Evolutionary conservation across 2,113 vertebrate species (phyloP), one percentile per base, ranked within the genome.

Genomic region (Anarhynchus alexandrinus): DNA sequence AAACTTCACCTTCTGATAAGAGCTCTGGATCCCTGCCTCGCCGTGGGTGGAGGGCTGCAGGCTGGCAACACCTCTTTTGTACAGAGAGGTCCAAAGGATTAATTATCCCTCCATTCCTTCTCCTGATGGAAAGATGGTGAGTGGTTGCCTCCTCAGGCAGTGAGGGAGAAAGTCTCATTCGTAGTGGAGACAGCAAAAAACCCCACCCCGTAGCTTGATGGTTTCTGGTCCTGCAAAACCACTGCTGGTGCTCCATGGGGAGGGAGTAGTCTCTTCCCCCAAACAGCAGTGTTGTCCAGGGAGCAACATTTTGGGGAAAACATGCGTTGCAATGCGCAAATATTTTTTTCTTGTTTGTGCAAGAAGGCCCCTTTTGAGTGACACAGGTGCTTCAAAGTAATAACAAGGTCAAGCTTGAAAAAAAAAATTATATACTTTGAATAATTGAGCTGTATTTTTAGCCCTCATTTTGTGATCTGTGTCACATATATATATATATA

Each of bases 371-470:
- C 42, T 91, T 95, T 85, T 0, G 2, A 86, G 55, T 91, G 91
- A 94, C 91, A 91, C 1, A 2, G 66, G 86, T 93, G 54, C 62
- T 93, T 96, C 84, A 94, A 96, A 91, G 93, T 93, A 95, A 66
- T 95, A 97, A 89, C 82, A 97, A 97, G 86, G 94, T 95, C 96
- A 96, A 95, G 69, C 86, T 47, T 91, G 90, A 36, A 82, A 95
- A 93, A 91, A 91, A 90, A 89, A 90, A 70, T 82, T 62, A 96
- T 93, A 96, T 95, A 93, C 89, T 97, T 90, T 94, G 94, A 97
- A 83, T 97, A 97, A 97, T 95, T 97, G 74, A 96, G 38, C 93
- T 91, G 79, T 97, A 95, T 97, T 97, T 97, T 97, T 96, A 97
- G 96, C 93, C 95, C 74, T 97, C 94, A 93, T 96, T 96, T 97